Conservation (phyloP, 2,888 invertebrate species). For the Cheilosia impressa region DNA sequence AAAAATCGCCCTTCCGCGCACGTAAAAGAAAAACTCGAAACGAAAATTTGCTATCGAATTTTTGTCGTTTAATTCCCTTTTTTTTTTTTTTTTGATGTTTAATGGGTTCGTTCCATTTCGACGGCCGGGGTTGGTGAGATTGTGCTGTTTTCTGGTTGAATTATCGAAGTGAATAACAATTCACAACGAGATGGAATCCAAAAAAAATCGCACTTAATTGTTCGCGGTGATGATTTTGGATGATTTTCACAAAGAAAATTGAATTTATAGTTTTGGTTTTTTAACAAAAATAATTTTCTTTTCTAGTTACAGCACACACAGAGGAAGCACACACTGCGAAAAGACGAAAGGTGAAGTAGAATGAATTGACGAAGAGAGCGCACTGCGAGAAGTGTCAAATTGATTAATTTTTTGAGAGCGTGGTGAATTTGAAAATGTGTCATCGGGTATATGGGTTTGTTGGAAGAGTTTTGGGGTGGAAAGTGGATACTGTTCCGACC, state of each 20-base stretch:
- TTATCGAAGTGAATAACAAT: constrained; percentile 12
- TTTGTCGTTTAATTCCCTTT: constrained; percentile 32
- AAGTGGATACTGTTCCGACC: too few species aligned
- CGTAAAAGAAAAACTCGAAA: constrained; percentile 38
- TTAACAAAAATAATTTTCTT: constrained; percentile 45
- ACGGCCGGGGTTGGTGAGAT: constrained; percentile 58
- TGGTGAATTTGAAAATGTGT: constrained; percentile 38
- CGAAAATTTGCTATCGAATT: constrained; percentile 61
- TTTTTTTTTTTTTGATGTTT: constrained; percentile 19
- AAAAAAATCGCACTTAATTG: constrained; percentile 35
- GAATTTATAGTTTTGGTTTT: constrained; percentile 25
- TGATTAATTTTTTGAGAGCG: constrained; percentile 50
- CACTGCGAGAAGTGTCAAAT: constrained; percentile 63
- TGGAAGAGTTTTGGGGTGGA: neutral
- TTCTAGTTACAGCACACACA: constrained; percentile 66
- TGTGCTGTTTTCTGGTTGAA: constrained; percentile 52
- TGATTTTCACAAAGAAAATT: constrained; percentile 64
- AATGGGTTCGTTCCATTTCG: constrained; percentile 73
- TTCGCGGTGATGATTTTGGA: constrained; percentile 16
- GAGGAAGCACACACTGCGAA: constrained; percentile 69
- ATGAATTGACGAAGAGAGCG: constrained; percentile 33
- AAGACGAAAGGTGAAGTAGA: constrained; percentile 67
- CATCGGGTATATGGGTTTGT: constrained; percentile 5
- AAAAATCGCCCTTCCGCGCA: constrained; percentile 37
- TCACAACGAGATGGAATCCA: neutral